Conservation (phyloP, 2,888 invertebrate genomes). For the Masnerella sp. region DNA sequence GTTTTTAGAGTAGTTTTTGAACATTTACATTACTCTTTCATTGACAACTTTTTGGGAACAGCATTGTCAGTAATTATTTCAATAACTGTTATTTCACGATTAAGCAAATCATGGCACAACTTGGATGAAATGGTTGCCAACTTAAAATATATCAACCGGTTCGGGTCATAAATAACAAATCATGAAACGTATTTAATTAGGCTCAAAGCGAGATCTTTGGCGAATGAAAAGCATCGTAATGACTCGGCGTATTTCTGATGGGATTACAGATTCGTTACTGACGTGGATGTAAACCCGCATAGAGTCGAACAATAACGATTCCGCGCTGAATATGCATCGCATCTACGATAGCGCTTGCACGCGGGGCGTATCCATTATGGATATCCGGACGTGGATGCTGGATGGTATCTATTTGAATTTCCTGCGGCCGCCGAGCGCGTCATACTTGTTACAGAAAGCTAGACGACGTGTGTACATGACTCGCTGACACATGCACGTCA, state of each 20-base stretch:
- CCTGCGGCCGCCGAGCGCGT: slow-evolving; percentile 46
- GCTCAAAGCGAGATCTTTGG: no score
- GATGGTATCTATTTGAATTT: slow-evolving; percentile 62
- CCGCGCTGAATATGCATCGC: slow-evolving; percentile 70
- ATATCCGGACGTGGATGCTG: slow-evolving; percentile 63
- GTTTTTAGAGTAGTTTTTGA: no score
- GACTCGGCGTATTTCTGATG: slow-evolving; percentile 59
- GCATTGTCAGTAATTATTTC: no score
- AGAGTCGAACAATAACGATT: slow-evolving; percentile 66
- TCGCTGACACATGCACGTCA: slow-evolving; percentile 55
- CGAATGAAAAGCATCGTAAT: slow-evolving; percentile 43
- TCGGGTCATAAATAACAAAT: no score
- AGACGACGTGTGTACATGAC: slow-evolving; percentile 51
- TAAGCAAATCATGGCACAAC: no score
- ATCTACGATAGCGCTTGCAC: slow-evolving; percentile 67
- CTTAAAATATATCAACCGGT: no score
- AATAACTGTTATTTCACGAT: no score
- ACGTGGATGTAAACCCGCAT: slow-evolving; percentile 59
- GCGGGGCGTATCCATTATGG: slow-evolving; percentile 70
- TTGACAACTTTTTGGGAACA: no score
- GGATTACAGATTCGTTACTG: slow-evolving; percentile 57
- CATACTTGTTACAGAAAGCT: slow-evolving; percentile 57
- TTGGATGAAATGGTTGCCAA: no score
- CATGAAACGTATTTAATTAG: no score
- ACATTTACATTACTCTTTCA: no score